A percentile compares a stretch with the other conserved stretches of the same genome.
Evolutionary conservation across 2,113 vertebrate species (phyloP).

Genomic region (Pelodiscus sinensis): DNA sequence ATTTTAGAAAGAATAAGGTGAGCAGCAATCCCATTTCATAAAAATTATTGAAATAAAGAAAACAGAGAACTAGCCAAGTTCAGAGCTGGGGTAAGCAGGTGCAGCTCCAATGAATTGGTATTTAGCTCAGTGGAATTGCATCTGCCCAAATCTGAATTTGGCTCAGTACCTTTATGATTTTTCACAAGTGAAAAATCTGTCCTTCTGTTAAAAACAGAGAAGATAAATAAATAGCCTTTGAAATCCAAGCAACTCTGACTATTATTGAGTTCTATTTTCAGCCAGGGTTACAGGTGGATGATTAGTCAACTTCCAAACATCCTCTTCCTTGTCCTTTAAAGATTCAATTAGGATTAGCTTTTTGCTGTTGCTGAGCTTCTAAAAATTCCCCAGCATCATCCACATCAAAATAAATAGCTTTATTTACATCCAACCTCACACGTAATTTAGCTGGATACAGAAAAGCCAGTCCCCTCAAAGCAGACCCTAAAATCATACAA

Average conservation of each 20-base stretch:
- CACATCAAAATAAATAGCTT: constrained; percentile 70
- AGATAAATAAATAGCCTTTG: background rate
- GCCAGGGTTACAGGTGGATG: constrained; percentile 64
- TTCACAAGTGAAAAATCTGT: constrained; percentile 8
- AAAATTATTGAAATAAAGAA: background rate
- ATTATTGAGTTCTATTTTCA: constrained; percentile 50
- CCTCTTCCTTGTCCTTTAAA: constrained; percentile 72
- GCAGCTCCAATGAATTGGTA: fast-evolving
- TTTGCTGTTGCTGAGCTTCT: constrained; percentile 49
- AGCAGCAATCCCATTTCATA: background rate
- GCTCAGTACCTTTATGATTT: background rate
- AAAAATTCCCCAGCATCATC: constrained; percentile 58
- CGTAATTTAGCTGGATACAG: constrained; percentile 52
- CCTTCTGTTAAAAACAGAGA: constrained; percentile 27
- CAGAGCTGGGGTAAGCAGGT: background rate
- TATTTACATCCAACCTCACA: constrained; percentile 48
- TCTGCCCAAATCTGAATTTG: background rate
- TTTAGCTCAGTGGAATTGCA: background rate
- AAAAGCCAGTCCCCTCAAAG: background rate
- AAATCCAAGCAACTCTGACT: constrained; percentile 1
- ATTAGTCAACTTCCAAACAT: constrained; percentile 74
- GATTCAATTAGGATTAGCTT: constrained; percentile 46
- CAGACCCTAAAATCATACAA: background rate
- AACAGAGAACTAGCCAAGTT: fast-evolving
- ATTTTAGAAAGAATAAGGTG: background rate